A percentile compares a stretch with the other conserved stretches of the same genome.
Evolutionary conservation across 2,888 invertebrate species (phyloP).

Genomic region (Catocala nupta): DNA sequence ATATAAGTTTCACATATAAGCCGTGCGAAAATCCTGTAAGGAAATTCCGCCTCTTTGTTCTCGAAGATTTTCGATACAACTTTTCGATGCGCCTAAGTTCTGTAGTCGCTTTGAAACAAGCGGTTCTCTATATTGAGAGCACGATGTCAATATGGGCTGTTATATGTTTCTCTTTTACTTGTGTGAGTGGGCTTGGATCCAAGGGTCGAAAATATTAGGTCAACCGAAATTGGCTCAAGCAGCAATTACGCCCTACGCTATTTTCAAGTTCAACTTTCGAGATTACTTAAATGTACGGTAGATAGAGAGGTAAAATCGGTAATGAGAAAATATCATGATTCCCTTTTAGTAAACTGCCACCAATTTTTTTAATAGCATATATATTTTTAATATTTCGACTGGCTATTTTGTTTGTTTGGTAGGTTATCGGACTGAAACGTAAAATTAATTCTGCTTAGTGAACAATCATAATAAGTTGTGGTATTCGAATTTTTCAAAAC

Average conservation of each 20-base stretch:
- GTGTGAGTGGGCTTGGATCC: conserved; percentile 4
- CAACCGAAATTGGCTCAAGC: neutral
- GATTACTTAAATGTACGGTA: neutral
- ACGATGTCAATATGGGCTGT: conserved; percentile 4
- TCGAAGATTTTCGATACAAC: conserved; percentile 28
- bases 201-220: conserved; percentile 16
- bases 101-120: conserved; percentile 13
- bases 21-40: neutral
- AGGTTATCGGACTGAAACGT: too few species aligned
- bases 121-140: conserved; percentile 8
- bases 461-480: too few species aligned
- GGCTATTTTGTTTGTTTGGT: too few species aligned
- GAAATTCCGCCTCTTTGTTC: conserved; percentile 11
- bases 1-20: conserved; percentile 1
- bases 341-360: too few species aligned
- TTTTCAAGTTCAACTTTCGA: neutral
- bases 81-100: conserved; percentile 12
- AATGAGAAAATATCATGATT: too few species aligned
- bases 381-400: too few species aligned
- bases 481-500: too few species aligned
- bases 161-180: conserved; percentile 9
- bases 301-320: neutral
- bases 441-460: too few species aligned
- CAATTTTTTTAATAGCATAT: too few species aligned
- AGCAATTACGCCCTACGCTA: conserved; percentile 2